phyloP scores from a whole-genome alignment of 92 coral and sea anemone species.

The Micromussa lordhowensis region DNA sequence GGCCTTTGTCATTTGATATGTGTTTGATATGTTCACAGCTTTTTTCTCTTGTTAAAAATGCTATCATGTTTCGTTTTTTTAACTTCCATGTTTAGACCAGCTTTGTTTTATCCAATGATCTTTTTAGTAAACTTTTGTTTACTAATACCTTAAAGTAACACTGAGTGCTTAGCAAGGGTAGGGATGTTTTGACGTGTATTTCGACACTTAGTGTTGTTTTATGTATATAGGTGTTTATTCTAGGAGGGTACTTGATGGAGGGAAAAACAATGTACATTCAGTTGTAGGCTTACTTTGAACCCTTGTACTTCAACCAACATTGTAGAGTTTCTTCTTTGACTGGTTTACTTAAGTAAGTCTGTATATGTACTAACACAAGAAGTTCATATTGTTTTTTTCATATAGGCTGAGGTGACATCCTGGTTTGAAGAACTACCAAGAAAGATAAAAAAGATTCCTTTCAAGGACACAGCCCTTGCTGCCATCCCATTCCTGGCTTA shows the following conservation, averaged over 20 bases:
- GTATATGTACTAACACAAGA: not conserved
- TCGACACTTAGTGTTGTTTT: no score
- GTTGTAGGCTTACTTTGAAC: not conserved
- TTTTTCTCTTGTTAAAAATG: no score
- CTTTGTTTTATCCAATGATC: no score
- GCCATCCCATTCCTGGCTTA: conserved; percentile 82
- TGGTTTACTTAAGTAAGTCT: not conserved
- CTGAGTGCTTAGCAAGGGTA: no score
- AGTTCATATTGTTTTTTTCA: conserved; percentile 10
- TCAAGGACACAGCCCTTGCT: conserved; percentile 75
- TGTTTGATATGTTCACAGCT: no score
- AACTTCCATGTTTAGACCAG: no score
- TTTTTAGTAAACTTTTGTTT: no score
- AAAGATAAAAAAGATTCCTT: conserved; percentile 84
- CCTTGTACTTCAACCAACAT: not conserved
- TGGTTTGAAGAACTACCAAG: conserved; percentile 89
- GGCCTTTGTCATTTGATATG: not conserved
- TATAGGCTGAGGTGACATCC: conserved; percentile 89
- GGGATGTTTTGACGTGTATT: no score
- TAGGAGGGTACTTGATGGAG: not conserved
- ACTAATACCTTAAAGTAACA: no score
- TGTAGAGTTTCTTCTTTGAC: not conserved
- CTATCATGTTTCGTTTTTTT: no score
- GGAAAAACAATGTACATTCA: not conserved
- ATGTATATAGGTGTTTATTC: not conserved